These are phyloP conservation scores for Blastobasis lacticolella DNA, from an alignment of 2,888 invertebrate genomes.

Conservation along the genomic window DNA sequence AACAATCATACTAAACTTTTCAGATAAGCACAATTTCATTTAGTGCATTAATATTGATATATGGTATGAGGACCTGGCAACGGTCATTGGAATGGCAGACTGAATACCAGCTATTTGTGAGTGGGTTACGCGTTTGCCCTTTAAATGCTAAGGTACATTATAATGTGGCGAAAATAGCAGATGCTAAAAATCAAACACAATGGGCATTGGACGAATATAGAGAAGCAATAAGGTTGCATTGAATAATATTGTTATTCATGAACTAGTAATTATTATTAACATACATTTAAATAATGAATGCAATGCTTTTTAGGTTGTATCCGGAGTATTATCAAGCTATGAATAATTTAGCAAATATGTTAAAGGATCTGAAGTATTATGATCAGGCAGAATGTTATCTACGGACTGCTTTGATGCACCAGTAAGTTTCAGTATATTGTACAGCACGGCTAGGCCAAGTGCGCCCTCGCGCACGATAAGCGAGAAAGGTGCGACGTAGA, in stretches of 20 bases:
- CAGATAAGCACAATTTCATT: conserved; percentile 28
- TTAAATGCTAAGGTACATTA: conserved; percentile 95
- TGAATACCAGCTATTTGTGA: conserved; percentile 85
- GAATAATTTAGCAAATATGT: conserved; percentile 93
- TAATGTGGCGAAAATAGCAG: conserved; percentile 92
- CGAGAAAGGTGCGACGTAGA: not conserved
- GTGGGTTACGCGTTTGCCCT: conserved; percentile 91
- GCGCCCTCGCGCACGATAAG: not conserved
- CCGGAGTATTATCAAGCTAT: conserved; percentile 92
- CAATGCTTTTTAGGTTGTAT: conserved; percentile 71
- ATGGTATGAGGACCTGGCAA: conserved; percentile 65
- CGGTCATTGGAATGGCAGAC: conserved; percentile 86
- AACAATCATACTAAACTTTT: conserved; percentile 5
- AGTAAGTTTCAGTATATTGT: conserved; percentile 62
- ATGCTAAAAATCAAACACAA: conserved; percentile 79
- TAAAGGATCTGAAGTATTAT: conserved; percentile 80
- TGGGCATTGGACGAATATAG: conserved; percentile 86
- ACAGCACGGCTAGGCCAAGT: not conserved
- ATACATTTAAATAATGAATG: not conserved
- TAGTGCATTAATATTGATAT: conserved; percentile 29
- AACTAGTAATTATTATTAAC: not conserved
- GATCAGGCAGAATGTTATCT: conserved; percentile 84
- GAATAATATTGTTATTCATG: not conserved
- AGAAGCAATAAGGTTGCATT: conserved; percentile 78
- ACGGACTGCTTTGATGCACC: conserved; percentile 79